Evolutionary conservation across 2,888 invertebrate genomes (phyloP).

Genomic region (Lepidocyrtoides sp.): DNA sequence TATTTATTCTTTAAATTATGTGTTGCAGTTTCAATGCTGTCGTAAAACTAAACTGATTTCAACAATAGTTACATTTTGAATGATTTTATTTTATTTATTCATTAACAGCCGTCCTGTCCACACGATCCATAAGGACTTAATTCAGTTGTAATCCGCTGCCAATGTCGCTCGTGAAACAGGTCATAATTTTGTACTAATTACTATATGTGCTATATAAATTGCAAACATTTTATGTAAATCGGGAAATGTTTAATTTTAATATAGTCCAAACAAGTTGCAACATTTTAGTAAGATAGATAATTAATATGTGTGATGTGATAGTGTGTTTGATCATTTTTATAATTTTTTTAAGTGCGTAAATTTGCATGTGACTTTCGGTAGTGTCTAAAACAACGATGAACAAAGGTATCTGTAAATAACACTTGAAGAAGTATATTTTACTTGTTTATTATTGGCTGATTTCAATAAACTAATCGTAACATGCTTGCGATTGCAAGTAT

Average conservation of each 20-base stretch:
- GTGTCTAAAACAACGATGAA: background rate
- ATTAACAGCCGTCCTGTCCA: conserved; percentile 67
- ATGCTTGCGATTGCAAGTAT: background rate
- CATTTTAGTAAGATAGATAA: too few relatives aligned
- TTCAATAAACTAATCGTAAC: background rate
- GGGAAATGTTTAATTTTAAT: background rate
- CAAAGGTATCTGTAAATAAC: too few relatives aligned
- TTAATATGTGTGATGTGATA: background rate
- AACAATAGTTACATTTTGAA: conserved; percentile 20
- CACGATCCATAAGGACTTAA: conserved; percentile 62
- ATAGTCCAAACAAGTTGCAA: background rate
- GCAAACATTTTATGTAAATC: conserved; percentile 11
- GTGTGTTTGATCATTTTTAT: too few relatives aligned
- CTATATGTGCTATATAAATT: too few relatives aligned
- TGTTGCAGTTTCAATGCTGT: conserved; percentile 45
- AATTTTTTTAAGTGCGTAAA: too few relatives aligned
- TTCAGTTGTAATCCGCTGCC: conserved; percentile 59
- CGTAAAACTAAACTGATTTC: conserved; percentile 7
- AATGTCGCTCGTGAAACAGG: conserved; percentile 55
- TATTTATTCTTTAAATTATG: background rate
- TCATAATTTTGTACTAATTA: conserved; percentile 58
- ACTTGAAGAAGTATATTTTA: too few relatives aligned
- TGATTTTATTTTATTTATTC: conserved; percentile 62
- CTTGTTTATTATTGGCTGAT: background rate
- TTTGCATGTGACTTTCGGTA: too few relatives aligned